Evolutionary conservation across 2,888 invertebrate genomes (phyloP).

Genomic region (Aleiodes testaceus): DNA sequence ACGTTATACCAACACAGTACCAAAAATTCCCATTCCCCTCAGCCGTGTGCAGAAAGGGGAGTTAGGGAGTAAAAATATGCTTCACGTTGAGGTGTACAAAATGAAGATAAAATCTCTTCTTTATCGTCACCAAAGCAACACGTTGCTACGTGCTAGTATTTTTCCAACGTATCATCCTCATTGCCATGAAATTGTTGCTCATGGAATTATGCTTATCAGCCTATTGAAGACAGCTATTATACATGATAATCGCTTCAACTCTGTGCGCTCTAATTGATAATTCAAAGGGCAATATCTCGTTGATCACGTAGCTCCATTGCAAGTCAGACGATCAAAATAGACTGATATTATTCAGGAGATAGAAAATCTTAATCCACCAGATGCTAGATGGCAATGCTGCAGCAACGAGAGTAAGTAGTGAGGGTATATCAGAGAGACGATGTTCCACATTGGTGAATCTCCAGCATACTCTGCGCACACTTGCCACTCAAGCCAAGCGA

Average conservation of each 20-base stretch:
- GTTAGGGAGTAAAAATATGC: not conserved
- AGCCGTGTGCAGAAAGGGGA: not conserved
- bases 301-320: not conserved
- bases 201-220: not conserved
- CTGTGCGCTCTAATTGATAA: not conserved
- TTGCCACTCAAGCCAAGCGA: conserved; percentile 63
- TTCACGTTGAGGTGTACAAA: conserved; percentile 16
- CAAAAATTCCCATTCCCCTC: not conserved
- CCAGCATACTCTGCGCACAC: conserved; percentile 54
- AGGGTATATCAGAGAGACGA: conserved; percentile 3
- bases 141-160: not conserved
- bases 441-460: conserved; percentile 4
- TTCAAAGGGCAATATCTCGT: conserved; percentile 6
- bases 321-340: conserved; percentile 7
- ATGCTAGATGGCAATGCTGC: not conserved
- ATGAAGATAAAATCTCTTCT: conserved; percentile 24
- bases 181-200: not conserved
- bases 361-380: conserved; percentile 1
- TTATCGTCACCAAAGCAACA: conserved; percentile 7
- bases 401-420: too few species aligned
- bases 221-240: not conserved
- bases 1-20: conserved; percentile 42
- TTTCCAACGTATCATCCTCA: not conserved
- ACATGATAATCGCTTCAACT: conserved; percentile 25
- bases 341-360: not conserved